Conservation (phyloP, 2,888 invertebrate genomes). For the Sesia bembeciformis region DNA sequence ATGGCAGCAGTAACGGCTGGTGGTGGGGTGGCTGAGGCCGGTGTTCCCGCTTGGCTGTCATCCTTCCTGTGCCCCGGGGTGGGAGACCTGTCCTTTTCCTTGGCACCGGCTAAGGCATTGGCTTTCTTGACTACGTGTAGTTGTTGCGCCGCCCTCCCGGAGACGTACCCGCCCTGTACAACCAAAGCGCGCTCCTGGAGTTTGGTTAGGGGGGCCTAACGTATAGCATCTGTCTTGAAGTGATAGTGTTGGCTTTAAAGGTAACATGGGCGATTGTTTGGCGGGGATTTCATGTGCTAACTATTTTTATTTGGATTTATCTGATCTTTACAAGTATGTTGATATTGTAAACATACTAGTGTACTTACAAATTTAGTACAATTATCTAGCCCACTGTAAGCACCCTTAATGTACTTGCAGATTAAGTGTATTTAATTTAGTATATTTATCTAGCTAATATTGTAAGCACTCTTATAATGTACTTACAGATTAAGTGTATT, state of each 20-base stretch:
- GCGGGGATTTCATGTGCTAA: no score
- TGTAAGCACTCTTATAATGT: no score
- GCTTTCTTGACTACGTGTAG: slow-evolving; percentile 84
- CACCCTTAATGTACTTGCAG: no score
- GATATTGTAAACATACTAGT: no score
- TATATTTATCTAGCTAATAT: no score
- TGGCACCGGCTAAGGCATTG: slow-evolving; percentile 79
- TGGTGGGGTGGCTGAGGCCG: slow-evolving; percentile 42
- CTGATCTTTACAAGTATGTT: no score
- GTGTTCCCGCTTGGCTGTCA: slow-evolving; percentile 25
- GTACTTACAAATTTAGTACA: no score
- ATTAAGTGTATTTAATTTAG: no score
- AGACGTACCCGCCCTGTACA: slow-evolving; percentile 80
- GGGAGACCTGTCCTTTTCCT: slow-evolving; percentile 74
- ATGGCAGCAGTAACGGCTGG: slow-evolving; percentile 46
- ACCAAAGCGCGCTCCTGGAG: slow-evolving; percentile 79
- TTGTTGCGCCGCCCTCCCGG: slow-evolving; percentile 74
- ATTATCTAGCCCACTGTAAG: no score
- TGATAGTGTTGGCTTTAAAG: slow-evolving; percentile 41
- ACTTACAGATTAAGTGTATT: no score
- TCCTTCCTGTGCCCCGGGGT: slow-evolving; percentile 35
- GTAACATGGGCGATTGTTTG: background rate
- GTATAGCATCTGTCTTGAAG: slow-evolving; percentile 54
- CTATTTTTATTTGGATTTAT: no score
- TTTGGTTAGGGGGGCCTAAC: slow-evolving; percentile 64